Evolutionary conservation across 2,797 vertebrate species (phyloP).

Genomic region (Yasuhikotakia modesta): DNA sequence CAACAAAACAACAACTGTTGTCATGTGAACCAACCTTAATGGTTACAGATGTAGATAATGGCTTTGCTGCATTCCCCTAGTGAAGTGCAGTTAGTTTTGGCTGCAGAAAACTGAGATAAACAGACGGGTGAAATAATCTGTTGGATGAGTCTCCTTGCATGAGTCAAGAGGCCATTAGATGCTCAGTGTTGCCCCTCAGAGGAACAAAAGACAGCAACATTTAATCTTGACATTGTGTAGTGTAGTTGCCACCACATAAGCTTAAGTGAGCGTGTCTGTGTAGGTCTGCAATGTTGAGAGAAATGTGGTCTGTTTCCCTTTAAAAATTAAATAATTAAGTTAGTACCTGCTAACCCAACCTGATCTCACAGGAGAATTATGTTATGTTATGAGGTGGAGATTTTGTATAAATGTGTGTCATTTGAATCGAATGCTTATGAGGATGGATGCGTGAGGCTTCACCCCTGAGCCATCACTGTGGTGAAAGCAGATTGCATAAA

Average conservation of each 20-base stretch:
- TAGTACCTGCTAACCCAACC: too few species aligned
- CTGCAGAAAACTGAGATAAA: constrained; percentile 36
- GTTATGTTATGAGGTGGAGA: too few species aligned
- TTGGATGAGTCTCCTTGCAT: constrained; percentile 52
- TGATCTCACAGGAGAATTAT: too few species aligned
- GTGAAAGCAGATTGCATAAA: too few species aligned
- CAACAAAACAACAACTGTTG: constrained; percentile 21
- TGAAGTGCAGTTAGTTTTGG: constrained; percentile 25
- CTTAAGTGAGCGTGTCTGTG: neutral
- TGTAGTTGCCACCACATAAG: neutral
- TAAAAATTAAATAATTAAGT: neutral
- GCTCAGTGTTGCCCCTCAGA: constrained; percentile 39
- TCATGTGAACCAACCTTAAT: constrained; percentile 16
- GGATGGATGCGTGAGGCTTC: too few species aligned
- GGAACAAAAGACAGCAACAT: constrained; percentile 32
- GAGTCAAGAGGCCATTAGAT: constrained; percentile 57
- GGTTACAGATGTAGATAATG: constrained; percentile 15
- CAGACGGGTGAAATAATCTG: constrained; percentile 48
- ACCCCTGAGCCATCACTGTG: too few species aligned
- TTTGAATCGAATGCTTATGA: too few species aligned
- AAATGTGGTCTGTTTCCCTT: neutral
- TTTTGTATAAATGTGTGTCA: too few species aligned
- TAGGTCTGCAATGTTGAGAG: neutral
- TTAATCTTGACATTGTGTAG: neutral
- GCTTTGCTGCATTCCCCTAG: neutral